Evolutionary conservation across 2,888 invertebrate genomes (phyloP).

Genomic region (Diarsia dahlii): DNA sequence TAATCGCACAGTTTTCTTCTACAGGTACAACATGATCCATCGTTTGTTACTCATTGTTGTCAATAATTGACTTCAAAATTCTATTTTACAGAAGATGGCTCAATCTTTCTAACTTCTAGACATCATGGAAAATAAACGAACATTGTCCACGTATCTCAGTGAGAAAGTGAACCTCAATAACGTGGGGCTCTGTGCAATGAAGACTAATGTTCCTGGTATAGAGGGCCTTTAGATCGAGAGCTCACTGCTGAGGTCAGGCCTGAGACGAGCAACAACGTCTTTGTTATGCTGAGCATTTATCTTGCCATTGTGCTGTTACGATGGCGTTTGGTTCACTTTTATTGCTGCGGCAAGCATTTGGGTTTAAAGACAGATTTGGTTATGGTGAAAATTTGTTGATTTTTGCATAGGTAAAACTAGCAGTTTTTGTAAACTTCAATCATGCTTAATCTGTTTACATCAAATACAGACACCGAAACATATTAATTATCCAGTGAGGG

Average conservation of each 20-base stretch:
- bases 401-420: neutral
- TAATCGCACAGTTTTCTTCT: no score
- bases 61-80: neutral
- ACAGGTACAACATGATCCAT: no score
- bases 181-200: conserved; percentile 36
- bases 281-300: conserved; percentile 3
- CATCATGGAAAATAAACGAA: conserved; percentile 17
- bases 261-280: conserved; percentile 5
- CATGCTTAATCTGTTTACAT: no score
- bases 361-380: neutral
- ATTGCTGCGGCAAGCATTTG: neutral
- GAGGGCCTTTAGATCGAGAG: conserved; percentile 28
- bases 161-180: conserved; percentile 34
- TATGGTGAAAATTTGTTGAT: neutral
- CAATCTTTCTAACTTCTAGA: neutral
- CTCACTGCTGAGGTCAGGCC: neutral
- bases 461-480: no score
- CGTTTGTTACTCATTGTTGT: no score
- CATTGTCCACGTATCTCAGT: conserved; percentile 20
- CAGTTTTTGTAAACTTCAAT: no score
- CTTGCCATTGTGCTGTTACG: neutral
- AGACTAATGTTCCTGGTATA: conserved; percentile 49
- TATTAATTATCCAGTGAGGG: no score
- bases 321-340: neutral
- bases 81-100: neutral